These are phyloP conservation scores for Alcis repandata DNA, from an alignment of 2,888 invertebrate genomes.

Conservation along the genomic window DNA sequence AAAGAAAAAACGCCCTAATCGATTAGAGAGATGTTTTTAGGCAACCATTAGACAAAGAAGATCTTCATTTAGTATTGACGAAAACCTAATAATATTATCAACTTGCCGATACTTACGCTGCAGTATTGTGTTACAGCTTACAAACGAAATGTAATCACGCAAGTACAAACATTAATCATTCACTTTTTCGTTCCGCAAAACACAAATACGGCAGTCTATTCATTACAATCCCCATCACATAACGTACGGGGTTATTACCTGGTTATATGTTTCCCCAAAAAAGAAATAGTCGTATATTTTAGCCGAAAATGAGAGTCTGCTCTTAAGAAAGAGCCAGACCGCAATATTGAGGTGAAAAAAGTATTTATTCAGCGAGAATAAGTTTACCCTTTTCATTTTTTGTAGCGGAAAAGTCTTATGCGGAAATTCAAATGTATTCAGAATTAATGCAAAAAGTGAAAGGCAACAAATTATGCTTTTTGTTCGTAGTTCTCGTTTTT, in stretches of 20 bases:
- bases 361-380: slow-evolving; percentile 34
- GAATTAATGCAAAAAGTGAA: slow-evolving; percentile 11
- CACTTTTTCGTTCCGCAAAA: slow-evolving; percentile 10
- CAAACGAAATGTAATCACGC: neutral
- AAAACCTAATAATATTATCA: too few relatives aligned
- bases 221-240: slow-evolving; percentile 23
- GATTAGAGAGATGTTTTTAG: too few relatives aligned
- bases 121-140: too few relatives aligned
- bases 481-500: slow-evolving; percentile 1
- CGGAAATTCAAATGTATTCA: slow-evolving; percentile 19
- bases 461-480: neutral
- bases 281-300: slow-evolving; percentile 47
- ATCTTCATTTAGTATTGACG: too few relatives aligned
- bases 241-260: slow-evolving; percentile 39
- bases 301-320: slow-evolving; percentile 47
- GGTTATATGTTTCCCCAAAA: slow-evolving; percentile 41
- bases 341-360: slow-evolving; percentile 39
- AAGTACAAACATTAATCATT: slow-evolving; percentile 6
- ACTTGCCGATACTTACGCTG: too few relatives aligned
- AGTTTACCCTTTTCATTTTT: slow-evolving; percentile 36
- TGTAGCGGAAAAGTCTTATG: slow-evolving; percentile 1
- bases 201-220: slow-evolving; percentile 13
- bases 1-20: too few relatives aligned
- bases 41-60: too few relatives aligned
- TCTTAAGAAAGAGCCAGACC: slow-evolving; percentile 43